Evolutionary conservation across 2,113 vertebrate genomes (phyloP).

Genomic region (Eurystomus gularis): DNA sequence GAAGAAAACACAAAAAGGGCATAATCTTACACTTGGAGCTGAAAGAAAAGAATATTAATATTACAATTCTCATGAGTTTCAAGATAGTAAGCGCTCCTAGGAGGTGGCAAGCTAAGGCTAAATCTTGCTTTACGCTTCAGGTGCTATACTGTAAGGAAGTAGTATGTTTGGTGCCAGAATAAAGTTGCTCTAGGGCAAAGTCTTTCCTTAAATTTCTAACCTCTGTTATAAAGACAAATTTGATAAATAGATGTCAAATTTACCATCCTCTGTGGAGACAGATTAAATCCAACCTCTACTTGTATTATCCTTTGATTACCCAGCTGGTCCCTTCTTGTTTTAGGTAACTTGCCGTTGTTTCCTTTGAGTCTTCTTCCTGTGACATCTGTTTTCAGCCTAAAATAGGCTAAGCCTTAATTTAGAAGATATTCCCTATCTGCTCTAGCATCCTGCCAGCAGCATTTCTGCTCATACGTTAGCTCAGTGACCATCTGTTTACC

Average conservation of each 20-base stretch:
- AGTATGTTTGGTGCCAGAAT: not conserved
- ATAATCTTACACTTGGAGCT: not conserved
- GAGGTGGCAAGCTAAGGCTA: not conserved
- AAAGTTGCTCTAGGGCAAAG: not conserved
- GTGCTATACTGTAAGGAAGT: not conserved
- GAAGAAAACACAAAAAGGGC: not conserved
- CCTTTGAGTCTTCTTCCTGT: not conserved
- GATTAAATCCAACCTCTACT: not conserved
- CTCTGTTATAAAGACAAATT: not conserved
- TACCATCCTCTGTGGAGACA: not conserved
- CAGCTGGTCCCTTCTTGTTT: not conserved
- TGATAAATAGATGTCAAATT: not conserved
- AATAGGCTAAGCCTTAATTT: not conserved
- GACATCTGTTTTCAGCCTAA: not conserved
- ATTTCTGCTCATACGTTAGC: not conserved
- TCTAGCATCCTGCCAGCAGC: not conserved
- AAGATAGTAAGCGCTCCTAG: not conserved
- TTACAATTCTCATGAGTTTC: not conserved
- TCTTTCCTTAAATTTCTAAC: not conserved
- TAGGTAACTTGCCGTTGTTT: not conserved
- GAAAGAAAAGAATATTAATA: not conserved
- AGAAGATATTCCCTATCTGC: not conserved
- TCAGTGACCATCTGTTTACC: not conserved
- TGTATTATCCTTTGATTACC: not conserved
- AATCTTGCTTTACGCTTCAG: not conserved